Evolutionary conservation across 2,797 vertebrate species (phyloP).

Genomic region (Dendrocincla fuliginosa): DNA sequence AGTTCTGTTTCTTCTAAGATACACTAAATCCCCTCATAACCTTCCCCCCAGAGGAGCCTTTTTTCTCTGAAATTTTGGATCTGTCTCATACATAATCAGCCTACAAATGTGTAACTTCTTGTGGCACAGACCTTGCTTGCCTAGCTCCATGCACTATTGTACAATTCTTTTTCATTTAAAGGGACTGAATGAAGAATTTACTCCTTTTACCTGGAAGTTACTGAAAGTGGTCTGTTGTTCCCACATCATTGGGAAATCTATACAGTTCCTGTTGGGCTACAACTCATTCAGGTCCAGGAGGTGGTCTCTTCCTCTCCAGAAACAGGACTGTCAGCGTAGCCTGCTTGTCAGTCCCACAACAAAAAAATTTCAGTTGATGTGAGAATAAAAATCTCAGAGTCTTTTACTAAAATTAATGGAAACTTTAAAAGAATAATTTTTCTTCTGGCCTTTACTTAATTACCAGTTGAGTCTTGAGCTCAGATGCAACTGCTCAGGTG

Average conservation of each 20-base stretch:
- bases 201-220: neutral
- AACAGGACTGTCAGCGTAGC: neutral
- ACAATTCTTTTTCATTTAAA: neutral
- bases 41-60: neutral
- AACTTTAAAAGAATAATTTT: neutral
- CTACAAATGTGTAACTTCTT: neutral
- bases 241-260: neutral
- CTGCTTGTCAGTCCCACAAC: neutral
- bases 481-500: neutral
- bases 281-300: neutral
- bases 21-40: neutral
- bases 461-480: neutral
- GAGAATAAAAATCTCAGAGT: neutral
- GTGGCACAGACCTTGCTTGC: neutral
- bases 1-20: constrained; percentile 1
- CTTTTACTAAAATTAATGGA: neutral
- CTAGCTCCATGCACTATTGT: neutral
- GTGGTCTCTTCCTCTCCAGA: neutral
- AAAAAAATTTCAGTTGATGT: neutral
- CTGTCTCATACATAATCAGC: neutral
- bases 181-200: neutral
- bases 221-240: neutral
- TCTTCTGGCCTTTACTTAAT: neutral
- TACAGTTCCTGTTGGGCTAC: neutral
- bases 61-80: neutral